phyloP scores from a whole-genome alignment of 2,888 invertebrate species.

The Dicyrtoma fusca region DNA sequence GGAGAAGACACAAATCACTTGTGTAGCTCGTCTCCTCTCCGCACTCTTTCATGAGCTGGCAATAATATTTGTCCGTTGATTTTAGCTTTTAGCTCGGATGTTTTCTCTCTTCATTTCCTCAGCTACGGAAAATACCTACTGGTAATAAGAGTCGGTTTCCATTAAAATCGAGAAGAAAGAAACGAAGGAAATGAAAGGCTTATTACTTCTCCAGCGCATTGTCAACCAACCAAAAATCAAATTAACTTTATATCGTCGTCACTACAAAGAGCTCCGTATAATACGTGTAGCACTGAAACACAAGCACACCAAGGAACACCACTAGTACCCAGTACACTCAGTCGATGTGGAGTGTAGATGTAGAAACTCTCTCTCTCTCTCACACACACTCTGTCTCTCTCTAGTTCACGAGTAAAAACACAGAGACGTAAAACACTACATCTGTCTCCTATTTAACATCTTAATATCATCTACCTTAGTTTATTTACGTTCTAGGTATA shows the following conservation, averaged over 20 bases:
- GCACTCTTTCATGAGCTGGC: background rate
- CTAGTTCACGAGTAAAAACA: background rate
- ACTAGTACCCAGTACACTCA: too few relatives aligned
- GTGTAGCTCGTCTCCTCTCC: too few relatives aligned
- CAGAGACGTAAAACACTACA: background rate
- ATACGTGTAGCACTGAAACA: too few relatives aligned
- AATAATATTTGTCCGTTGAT: background rate
- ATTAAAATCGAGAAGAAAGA: background rate
- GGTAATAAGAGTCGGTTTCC: conserved; percentile 15
- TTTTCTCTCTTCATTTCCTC: conserved; percentile 7
- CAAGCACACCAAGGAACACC: too few relatives aligned
- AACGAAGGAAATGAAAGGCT: conserved; percentile 24
- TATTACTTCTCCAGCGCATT: conserved; percentile 30
- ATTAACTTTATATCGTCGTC: conserved; percentile 22
- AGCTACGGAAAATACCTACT: background rate
- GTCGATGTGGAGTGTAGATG: too few relatives aligned
- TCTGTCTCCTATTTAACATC: conserved; percentile 6
- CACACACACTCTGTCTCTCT: conserved; percentile 5
- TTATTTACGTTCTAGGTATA: too few relatives aligned
- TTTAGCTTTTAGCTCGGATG: too few relatives aligned
- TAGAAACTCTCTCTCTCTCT: conserved; percentile 3
- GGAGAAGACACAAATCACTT: too few relatives aligned
- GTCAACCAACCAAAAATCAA: conserved; percentile 28
- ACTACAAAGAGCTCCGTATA: too few relatives aligned
- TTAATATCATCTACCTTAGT: conserved; percentile 6